These are phyloP conservation scores for Atrichornis clamosus DNA, from an alignment of 2,113 vertebrate genomes.

Conservation along the genomic window DNA sequence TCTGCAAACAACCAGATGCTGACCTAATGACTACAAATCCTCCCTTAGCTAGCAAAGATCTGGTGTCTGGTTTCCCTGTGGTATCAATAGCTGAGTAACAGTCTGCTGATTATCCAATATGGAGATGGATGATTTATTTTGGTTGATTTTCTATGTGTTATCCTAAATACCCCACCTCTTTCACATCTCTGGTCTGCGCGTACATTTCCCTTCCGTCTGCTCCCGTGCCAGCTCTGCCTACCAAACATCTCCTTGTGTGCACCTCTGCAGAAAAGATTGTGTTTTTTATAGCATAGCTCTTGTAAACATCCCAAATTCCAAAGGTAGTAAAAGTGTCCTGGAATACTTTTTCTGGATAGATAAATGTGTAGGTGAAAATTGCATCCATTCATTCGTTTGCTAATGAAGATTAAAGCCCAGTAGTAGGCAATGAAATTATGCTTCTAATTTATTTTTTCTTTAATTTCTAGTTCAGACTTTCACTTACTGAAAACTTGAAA, in stretches of 20 bases:
- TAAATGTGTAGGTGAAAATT: not conserved
- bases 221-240: not conserved
- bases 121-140: not conserved
- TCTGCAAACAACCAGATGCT: not conserved
- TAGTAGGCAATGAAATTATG: not conserved
- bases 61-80: not conserved
- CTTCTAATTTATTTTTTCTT: not conserved
- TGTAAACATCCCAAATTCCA: not conserved
- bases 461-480: not conserved
- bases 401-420: not conserved
- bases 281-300: not conserved
- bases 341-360: not conserved
- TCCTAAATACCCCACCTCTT: not conserved
- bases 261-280: not conserved
- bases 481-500: not conserved
- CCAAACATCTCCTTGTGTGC: not conserved
- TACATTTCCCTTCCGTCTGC: not conserved
- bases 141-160: not conserved
- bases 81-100: not conserved
- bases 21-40: not conserved
- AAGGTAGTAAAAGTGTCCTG: not conserved
- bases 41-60: not conserved
- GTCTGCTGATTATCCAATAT: not conserved
- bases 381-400: not conserved
- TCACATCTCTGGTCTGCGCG: not conserved